phyloP scores from a whole-genome alignment of 2,113 vertebrate species.

The Marmota flaviventris region DNA sequence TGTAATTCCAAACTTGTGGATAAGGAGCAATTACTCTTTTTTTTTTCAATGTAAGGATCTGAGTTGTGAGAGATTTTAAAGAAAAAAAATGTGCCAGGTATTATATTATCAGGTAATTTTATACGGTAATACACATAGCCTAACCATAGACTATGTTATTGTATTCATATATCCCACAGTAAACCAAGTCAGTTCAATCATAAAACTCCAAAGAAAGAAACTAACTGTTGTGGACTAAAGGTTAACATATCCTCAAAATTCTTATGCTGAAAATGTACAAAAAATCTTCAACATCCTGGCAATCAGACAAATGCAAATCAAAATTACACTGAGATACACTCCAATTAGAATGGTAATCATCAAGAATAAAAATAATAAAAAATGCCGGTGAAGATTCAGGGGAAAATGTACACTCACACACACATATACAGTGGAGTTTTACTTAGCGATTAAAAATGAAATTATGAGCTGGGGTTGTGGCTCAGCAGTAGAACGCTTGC shows the following conservation, averaged over 20 bases:
- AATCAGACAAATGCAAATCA: too few species aligned
- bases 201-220: slow-evolving; percentile 1
- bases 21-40: not conserved
- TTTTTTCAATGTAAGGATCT: not conserved
- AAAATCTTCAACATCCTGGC: too few species aligned
- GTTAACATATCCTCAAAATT: not conserved
- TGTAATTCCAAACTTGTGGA: slow-evolving; percentile 20
- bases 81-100: slow-evolving; percentile 24
- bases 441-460: too few species aligned
- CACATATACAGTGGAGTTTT: too few species aligned
- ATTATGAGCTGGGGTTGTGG: too few species aligned
- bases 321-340: too few species aligned
- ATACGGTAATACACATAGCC: not conserved
- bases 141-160: not conserved
- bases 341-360: too few species aligned
- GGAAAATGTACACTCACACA: too few species aligned
- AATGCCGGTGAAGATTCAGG: too few species aligned
- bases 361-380: too few species aligned
- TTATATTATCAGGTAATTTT: not conserved
- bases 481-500: too few species aligned
- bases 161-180: not conserved
- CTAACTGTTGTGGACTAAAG: not conserved
- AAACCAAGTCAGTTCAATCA: not conserved
- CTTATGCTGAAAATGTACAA: not conserved
- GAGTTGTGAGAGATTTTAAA: slow-evolving; percentile 33